Evolutionary conservation across 2,113 vertebrate species (phyloP), one percentile per base, ranked within the genome.

Genomic region (Dasyornis broadbenti): DNA sequence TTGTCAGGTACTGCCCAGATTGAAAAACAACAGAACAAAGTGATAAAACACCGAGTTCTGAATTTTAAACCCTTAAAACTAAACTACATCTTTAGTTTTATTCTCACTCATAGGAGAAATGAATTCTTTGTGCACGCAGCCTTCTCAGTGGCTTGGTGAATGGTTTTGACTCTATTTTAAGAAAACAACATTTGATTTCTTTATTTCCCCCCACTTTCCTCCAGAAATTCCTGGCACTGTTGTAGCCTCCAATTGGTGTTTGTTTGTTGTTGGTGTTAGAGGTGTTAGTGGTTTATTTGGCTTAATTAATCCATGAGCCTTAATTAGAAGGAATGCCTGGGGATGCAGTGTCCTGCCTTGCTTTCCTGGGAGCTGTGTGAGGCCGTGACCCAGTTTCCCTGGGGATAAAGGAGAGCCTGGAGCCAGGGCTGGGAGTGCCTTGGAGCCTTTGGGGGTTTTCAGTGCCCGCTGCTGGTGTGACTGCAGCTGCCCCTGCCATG

Each of bases 401-500:
- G 39, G 4, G 27, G 78, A 11, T 1, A 0, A 1, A 5, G 64
- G 40, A 15, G 6, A 3, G 10, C 13, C 59, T 50, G 75, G 49
- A 15, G 22, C 37, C 15, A 27, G 42, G 31, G 2, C 16, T 11
- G 2, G 5, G 63, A 7, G 15, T 16, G 35, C n/a, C 20, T 6
- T 6, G 15, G 49, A 15, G 22, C 37, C 15, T 23, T 7, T 1
- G 28, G 76, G 20, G 1, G 11, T 3, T 27, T 3, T 27, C 18
- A 1, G 35, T 18, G 39, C 16, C 26, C 5, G 1, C 9, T 4
- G 39, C 59, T 8, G 44, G 10, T 27, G 52, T 26, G 35, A 0
- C 18, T 1, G 15, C 30, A 5, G 3, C 3, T 39, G 37, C 22
- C 8, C 9, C 4, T n/a, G n/a, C n/a, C n/a, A n/a, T n/a, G n/a